These are phyloP conservation scores for Fregata magnificens DNA, from an alignment of 2,113 vertebrate species.

Conservation along the genomic window DNA sequence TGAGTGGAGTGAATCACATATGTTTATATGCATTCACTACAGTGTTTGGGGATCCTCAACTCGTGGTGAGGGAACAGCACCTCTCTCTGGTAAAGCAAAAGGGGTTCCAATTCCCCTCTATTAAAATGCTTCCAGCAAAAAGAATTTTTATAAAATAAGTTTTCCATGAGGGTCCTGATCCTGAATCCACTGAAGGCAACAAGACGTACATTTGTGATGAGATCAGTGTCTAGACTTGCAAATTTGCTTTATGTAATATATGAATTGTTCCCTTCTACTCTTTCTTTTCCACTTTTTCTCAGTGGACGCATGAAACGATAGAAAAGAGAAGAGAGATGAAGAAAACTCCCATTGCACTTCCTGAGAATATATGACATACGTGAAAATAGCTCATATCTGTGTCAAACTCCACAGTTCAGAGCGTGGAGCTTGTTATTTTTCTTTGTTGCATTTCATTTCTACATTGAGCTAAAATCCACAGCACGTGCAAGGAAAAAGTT, in stretches of 20 bases:
- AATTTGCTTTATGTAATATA: not conserved
- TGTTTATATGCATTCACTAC: not conserved
- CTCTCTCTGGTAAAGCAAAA: not conserved
- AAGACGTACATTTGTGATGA: not conserved
- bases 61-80: not conserved
- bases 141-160: not conserved
- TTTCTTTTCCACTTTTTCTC: not conserved
- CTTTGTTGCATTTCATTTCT: not conserved
- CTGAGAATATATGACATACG: not conserved
- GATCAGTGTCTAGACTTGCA: not conserved
- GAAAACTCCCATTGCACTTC: not conserved
- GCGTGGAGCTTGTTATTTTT: not conserved
- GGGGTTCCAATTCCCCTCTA: not conserved
- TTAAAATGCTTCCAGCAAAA: not conserved
- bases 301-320: not conserved
- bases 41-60: not conserved
- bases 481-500: not conserved
- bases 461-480: not conserved
- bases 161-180: not conserved
- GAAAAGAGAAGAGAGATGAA: not conserved
- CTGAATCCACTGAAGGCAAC: not conserved
- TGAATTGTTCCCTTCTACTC: not conserved
- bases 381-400: not conserved
- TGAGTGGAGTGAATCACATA: not conserved
- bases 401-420: not conserved